phyloP scores from a whole-genome alignment of 2,888 invertebrate genomes.

The Sinohyriopsis cumingii region DNA sequence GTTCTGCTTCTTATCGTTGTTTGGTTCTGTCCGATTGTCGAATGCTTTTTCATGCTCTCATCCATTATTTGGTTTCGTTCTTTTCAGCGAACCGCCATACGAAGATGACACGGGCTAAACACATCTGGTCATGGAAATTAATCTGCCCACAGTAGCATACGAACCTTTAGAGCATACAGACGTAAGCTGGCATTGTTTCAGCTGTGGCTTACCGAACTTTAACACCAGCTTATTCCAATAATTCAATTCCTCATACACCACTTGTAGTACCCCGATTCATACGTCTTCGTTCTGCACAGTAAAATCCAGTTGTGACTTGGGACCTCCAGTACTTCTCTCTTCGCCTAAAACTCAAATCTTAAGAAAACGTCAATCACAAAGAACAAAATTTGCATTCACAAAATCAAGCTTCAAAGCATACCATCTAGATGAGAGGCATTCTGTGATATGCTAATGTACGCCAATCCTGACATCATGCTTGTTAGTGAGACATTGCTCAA shows the following conservation, averaged over 20 bases:
- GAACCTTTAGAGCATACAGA: no score
- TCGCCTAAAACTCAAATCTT: background rate
- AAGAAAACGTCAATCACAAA: background rate
- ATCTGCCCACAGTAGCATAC: slow-evolving; percentile 6
- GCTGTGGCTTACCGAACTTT: slow-evolving; percentile 7
- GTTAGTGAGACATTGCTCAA: background rate
- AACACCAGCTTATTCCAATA: background rate
- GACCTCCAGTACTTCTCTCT: background rate
- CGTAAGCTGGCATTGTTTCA: slow-evolving; percentile 4
- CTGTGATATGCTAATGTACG: slow-evolving; percentile 5
- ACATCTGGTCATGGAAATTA: background rate
- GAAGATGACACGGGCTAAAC: no score
- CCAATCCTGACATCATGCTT: slow-evolving; percentile 7
- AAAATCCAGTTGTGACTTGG: no score
- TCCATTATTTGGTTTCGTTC: no score
- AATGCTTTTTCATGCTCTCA: no score
- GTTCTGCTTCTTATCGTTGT: no score
- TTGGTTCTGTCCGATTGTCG: no score
- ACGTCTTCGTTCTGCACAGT: background rate
- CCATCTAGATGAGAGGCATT: slow-evolving; percentile 7
- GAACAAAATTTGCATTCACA: slow-evolving; percentile 1
- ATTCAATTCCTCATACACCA: background rate
- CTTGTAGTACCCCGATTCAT: background rate
- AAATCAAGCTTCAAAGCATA: slow-evolving; percentile 15
- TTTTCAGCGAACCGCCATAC: no score